These are phyloP conservation scores for Drosophila anomalipes DNA, from an alignment of 2,888 invertebrate species.

Conservation along the genomic window DNA sequence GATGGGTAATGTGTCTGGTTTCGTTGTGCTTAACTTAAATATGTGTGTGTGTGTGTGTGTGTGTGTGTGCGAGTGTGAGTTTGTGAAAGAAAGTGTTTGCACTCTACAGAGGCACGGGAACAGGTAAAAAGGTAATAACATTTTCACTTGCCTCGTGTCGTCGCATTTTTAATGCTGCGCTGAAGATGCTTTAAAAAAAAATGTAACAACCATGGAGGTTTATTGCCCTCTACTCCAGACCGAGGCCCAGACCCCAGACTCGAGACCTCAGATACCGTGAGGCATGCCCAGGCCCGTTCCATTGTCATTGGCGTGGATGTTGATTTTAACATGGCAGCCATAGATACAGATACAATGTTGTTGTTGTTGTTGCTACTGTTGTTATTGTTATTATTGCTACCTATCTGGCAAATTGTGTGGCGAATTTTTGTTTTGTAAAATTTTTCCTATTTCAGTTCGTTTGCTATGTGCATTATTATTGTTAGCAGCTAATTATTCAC, in stretches of 20 bases:
- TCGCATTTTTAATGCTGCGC: slow-evolving; percentile 64
- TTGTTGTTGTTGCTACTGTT: slow-evolving; percentile 21
- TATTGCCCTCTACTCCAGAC: slow-evolving; percentile 67
- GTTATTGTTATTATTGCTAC: slow-evolving; percentile 31
- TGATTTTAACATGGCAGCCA: slow-evolving; percentile 32
- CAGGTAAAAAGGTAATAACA: slow-evolving; percentile 76
- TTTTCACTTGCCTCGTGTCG: slow-evolving; percentile 73
- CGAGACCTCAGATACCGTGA: slow-evolving; percentile 9
- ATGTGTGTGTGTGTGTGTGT: slow-evolving; percentile 32
- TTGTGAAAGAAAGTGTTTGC: slow-evolving; percentile 68
- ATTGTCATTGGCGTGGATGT: slow-evolving; percentile 73
- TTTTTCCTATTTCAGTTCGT: slow-evolving; percentile 77
- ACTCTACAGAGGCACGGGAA: slow-evolving; percentile 28
- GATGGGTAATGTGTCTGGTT: slow-evolving; percentile 34
- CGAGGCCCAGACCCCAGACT: slow-evolving; percentile 22
- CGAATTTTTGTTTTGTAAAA: slow-evolving; percentile 65
- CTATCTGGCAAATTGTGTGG: slow-evolving; percentile 64
- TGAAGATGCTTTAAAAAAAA: slow-evolving; percentile 68
- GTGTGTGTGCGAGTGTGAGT: slow-evolving; percentile 35
- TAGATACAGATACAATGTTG: slow-evolving; percentile 59
- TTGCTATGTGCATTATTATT: slow-evolving; percentile 58
- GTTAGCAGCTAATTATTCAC: slow-evolving; percentile 79
- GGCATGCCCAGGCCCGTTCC: slow-evolving; percentile 50
- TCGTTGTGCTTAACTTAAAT: slow-evolving; percentile 25
- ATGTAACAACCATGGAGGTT: slow-evolving; percentile 65